Percentiles rank a stretch among this genome's conserved stretches.
phyloP scores from a whole-genome alignment of 2,888 invertebrate species.

The Andrena minutula region DNA sequence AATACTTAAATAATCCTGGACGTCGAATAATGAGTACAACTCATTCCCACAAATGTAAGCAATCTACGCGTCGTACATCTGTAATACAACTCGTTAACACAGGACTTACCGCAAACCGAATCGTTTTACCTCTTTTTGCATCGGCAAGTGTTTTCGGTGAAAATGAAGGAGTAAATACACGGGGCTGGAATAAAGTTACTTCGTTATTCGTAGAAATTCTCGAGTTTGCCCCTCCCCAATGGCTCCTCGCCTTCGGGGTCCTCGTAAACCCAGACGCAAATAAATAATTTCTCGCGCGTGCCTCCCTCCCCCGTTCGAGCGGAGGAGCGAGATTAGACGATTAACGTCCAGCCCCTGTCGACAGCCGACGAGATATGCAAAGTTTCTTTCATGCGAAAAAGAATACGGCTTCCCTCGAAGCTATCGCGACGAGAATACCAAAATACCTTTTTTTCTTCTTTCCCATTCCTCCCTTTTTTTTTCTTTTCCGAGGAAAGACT shows the following conservation, averaged over 20 bases:
- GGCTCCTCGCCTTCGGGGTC: constrained; percentile 34
- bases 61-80: too few species aligned
- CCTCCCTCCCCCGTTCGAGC: constrained; percentile 48
- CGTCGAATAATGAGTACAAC: too few species aligned
- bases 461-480: constrained; percentile 11
- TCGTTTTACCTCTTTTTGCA: background rate
- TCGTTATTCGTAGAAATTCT: constrained; percentile 46
- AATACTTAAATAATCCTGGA: too few species aligned
- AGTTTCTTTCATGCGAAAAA: constrained; percentile 65
- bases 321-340: constrained; percentile 66
- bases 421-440: constrained; percentile 56
- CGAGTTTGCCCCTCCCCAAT: constrained; percentile 20
- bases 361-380: constrained; percentile 68
- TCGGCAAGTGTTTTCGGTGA: constrained; percentile 27
- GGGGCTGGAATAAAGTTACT: constrained; percentile 33
- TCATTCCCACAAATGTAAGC: too few species aligned
- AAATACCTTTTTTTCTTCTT: constrained; percentile 29
- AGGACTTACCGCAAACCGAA: background rate
- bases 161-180: constrained; percentile 20
- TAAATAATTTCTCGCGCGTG: constrained; percentile 71
- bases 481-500: constrained; percentile 37
- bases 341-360: constrained; percentile 68
- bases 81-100: too few species aligned
- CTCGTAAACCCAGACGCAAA: constrained; percentile 60
- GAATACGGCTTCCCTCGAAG: constrained; percentile 56